phyloP scores from a whole-genome alignment of 2,113 vertebrate species.

The Tricholaema leucomelas region DNA sequence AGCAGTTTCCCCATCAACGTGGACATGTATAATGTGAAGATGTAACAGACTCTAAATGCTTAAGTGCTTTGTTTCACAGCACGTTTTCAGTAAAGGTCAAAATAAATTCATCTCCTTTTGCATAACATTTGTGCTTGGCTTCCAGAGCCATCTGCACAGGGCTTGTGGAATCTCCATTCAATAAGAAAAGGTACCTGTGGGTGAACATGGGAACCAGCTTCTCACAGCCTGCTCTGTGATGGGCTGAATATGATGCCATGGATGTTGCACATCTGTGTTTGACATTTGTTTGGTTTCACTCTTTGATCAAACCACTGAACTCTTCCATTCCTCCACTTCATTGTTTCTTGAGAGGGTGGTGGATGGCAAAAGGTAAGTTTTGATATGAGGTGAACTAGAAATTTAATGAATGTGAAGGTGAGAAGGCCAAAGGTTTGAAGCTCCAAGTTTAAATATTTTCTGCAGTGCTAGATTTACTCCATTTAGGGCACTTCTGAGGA shows the following conservation, averaged over 20 bases:
- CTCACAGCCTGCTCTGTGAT: background rate
- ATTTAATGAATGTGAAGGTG: background rate
- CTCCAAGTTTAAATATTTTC: background rate
- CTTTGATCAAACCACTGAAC: background rate
- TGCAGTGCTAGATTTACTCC: background rate
- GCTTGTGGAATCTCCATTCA: constrained; percentile 43
- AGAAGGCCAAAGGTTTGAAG: background rate
- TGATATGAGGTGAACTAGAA: background rate
- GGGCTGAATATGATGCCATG: background rate
- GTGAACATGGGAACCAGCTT: background rate
- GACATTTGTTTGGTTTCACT: background rate
- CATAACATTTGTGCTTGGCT: constrained; percentile 63
- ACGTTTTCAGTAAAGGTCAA: constrained; percentile 80
- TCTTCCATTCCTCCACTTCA: background rate
- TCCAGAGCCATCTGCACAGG: background rate
- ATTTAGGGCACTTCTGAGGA: background rate
- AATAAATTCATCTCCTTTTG: constrained; percentile 76
- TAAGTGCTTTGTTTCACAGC: constrained; percentile 79
- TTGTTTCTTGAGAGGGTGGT: background rate
- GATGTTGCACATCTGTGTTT: background rate
- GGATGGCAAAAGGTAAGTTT: rapidly evolving
- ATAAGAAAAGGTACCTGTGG: background rate
- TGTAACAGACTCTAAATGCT: constrained; percentile 74
- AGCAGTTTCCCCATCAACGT: constrained; percentile 64
- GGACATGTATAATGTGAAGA: constrained; percentile 67